These are phyloP conservation scores for Papilio gigon DNA, from an alignment of 2,888 invertebrate species.

Conservation along the genomic window DNA sequence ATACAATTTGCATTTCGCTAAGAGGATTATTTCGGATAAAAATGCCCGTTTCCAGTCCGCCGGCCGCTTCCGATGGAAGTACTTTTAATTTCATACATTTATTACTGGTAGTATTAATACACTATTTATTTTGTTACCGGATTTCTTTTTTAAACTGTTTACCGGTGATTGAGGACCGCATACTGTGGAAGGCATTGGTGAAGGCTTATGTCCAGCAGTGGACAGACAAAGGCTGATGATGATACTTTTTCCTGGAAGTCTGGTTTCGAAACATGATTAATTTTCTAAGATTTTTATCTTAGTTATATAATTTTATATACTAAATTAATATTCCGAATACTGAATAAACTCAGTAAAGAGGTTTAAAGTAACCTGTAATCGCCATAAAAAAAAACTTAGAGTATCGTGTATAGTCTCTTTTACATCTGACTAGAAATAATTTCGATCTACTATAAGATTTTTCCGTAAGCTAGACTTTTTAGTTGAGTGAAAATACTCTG, in stretches of 20 bases:
- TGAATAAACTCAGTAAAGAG: too few species aligned
- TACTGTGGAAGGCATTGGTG: too few species aligned
- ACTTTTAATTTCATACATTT: conserved; percentile 15
- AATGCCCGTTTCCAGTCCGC: neutral
- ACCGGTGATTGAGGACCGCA: too few species aligned
- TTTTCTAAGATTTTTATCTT: too few species aligned
- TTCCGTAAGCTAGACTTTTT: neutral
- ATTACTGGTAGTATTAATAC: neutral
- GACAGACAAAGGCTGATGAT: too few species aligned
- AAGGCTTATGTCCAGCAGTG: too few species aligned
- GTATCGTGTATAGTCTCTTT: neutral
- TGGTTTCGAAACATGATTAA: too few species aligned
- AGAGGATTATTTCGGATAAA: conserved; percentile 23
- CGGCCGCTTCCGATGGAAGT: neutral
- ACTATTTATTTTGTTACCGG: neutral
- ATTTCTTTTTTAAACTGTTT: neutral
- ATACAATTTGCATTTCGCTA: conserved; percentile 19
- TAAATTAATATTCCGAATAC: too few species aligned
- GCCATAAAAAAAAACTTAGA: neutral
- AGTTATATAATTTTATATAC: too few species aligned
- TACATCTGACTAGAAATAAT: neutral
- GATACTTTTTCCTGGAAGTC: too few species aligned
- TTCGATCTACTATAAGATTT: neutral
- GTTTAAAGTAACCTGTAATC: too few species aligned
- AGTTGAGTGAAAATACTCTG: neutral